Percentiles rank a stretch among this genome's conserved stretches.
These are phyloP conservation scores for Mixornis gularis DNA, from an alignment of 2,113 vertebrate species.

Conservation along the genomic window DNA sequence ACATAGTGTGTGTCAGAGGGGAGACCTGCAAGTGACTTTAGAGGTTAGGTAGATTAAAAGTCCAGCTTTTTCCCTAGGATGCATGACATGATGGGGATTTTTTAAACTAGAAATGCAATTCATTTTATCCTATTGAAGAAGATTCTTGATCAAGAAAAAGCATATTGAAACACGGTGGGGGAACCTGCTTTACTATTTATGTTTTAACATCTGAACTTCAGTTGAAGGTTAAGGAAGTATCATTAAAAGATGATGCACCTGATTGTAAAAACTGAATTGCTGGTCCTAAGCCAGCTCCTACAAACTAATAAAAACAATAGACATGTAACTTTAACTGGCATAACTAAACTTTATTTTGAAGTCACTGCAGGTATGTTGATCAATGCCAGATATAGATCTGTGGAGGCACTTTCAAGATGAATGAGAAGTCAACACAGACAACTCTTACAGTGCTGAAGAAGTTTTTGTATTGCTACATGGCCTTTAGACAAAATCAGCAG, in stretches of 20 bases:
- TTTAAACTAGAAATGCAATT: not conserved
- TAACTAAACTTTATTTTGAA: not conserved
- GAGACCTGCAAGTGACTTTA: not conserved
- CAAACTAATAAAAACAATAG: not conserved
- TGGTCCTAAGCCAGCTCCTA: not conserved
- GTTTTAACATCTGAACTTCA: not conserved
- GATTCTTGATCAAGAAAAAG: not conserved
- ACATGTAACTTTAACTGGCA: not conserved
- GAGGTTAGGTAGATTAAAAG: not conserved
- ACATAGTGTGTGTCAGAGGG: not conserved
- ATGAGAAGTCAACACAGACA: not conserved
- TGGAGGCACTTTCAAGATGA: not conserved
- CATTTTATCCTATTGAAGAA: not conserved
- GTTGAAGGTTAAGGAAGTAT: not conserved
- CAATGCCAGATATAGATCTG: not conserved
- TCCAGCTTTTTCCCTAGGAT: fast-evolving
- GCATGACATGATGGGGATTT: fast-evolving
- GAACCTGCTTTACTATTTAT: not conserved
- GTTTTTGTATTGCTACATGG: not conserved
- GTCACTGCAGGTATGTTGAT: not conserved
- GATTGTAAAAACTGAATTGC: not conserved
- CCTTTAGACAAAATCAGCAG: not conserved
- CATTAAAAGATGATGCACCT: not conserved
- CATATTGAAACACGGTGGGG: not conserved
- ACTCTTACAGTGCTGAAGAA: not conserved